These are phyloP conservation scores for Pheosia tremula DNA, from an alignment of 2,888 invertebrate species.

Conservation along the genomic window DNA sequence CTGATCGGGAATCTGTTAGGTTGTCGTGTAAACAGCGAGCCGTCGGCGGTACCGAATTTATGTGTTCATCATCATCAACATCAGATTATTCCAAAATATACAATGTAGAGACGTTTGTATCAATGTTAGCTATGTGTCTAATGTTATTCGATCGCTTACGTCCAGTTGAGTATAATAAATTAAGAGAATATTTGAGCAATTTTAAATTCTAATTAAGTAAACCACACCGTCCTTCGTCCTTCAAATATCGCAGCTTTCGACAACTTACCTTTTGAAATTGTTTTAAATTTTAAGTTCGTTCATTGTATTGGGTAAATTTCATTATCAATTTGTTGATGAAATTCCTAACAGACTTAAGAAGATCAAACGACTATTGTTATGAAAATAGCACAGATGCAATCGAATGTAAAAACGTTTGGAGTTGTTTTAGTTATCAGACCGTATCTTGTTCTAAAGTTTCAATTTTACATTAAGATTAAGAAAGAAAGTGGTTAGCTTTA, in stretches of 20 bases:
- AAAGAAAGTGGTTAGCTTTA: neutral
- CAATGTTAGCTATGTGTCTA: neutral
- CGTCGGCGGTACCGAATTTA: too few species aligned
- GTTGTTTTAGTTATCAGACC: slow-evolving; percentile 5
- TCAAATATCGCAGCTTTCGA: slow-evolving; percentile 23
- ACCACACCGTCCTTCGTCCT: slow-evolving; percentile 19
- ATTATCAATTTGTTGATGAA: slow-evolving; percentile 19
- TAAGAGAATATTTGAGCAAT: slow-evolving; percentile 4
- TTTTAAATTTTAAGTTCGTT: slow-evolving; percentile 27
- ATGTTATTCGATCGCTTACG: neutral
- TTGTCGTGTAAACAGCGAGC: slow-evolving; percentile 47
- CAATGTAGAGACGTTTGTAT: neutral
- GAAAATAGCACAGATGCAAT: slow-evolving; percentile 15
- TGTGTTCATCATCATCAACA: too few species aligned
- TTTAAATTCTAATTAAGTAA: slow-evolving; percentile 32
- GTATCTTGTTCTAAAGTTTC: slow-evolving; percentile 11
- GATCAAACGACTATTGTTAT: slow-evolving; percentile 17
- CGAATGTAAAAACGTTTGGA: slow-evolving; percentile 15
- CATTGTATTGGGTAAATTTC: slow-evolving; percentile 25
- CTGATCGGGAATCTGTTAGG: slow-evolving; percentile 77
- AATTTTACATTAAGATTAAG: neutral
- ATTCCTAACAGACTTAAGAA: slow-evolving; percentile 16
- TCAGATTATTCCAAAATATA: too few species aligned
- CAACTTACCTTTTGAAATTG: slow-evolving; percentile 27
- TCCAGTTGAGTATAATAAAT: neutral